phyloP scores from a whole-genome alignment of 2,113 vertebrate genomes.

The Picathartes gymnocephalus region DNA sequence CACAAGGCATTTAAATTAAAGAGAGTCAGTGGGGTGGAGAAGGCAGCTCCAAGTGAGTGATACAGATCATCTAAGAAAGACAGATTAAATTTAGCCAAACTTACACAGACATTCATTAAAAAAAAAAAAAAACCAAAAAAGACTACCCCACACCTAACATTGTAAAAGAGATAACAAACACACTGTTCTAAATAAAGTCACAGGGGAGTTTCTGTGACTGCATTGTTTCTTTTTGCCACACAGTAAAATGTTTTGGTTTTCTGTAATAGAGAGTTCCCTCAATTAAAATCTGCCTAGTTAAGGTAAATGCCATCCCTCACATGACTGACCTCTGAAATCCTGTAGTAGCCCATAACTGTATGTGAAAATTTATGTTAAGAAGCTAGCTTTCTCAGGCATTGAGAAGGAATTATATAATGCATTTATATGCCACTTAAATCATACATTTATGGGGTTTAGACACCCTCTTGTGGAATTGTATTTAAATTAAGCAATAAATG shows the following conservation, averaged over 20 bases:
- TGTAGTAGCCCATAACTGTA: neutral
- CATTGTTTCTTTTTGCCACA: neutral
- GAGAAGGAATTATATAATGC: neutral
- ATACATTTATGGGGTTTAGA: neutral
- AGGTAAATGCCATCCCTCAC: neutral
- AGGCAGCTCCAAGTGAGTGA: neutral
- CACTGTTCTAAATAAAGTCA: neutral
- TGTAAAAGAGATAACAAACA: neutral
- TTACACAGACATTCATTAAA: neutral
- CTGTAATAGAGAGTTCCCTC: neutral
- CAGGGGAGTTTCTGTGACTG: neutral
- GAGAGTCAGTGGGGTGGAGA: neutral
- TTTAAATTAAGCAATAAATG: neutral
- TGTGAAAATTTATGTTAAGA: neutral
- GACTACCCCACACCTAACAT: too few relatives aligned
- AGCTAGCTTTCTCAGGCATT: neutral
- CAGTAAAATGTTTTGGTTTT: neutral
- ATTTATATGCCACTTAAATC: neutral
- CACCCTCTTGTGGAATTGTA: neutral
- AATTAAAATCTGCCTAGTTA: neutral
- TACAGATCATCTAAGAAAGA: neutral
- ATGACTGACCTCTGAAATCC: neutral
- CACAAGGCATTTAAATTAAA: neutral
- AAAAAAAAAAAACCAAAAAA: neutral
- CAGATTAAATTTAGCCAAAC: neutral